A percentile compares a stretch with the other conserved stretches of the same genome.
Conservation (phyloP, 2,113 vertebrate genomes). For the Lophius piscatorius region DNA sequence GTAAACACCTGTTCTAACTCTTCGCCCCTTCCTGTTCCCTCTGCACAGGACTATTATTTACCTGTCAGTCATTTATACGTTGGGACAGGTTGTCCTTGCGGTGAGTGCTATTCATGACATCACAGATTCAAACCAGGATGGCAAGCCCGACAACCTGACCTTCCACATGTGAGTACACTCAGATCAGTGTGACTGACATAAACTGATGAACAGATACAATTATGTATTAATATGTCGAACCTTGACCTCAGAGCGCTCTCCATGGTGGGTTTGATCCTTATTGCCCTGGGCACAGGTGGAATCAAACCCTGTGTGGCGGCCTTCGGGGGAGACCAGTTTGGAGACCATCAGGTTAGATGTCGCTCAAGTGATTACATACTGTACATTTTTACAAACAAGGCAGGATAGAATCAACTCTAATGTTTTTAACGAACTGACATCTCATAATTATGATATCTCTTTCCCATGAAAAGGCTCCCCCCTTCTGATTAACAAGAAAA, state of each 20-base stretch:
- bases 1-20: not conserved
- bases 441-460: too few relatives aligned
- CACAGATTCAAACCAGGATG: conserved; percentile 78
- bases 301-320: conserved; percentile 97
- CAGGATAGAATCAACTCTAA: too few relatives aligned
- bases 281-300: conserved; percentile 93
- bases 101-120: conserved; percentile 89
- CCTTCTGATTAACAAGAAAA: too few relatives aligned
- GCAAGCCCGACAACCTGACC: conserved; percentile 67
- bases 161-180: conserved; percentile 86
- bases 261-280: conserved; percentile 88
- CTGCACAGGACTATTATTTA: conserved; percentile 89
- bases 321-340: conserved; percentile 97
- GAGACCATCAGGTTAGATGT: conserved; percentile 86
- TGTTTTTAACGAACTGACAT: too few relatives aligned
- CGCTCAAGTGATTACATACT: too few relatives aligned
- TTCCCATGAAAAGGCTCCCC: too few relatives aligned
- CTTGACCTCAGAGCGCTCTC: conserved; percentile 81
- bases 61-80: conserved; percentile 88
- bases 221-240: too few relatives aligned
- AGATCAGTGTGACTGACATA: not conserved
- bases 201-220: too few relatives aligned
- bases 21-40: conserved; percentile 2
- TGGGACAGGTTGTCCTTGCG: conserved; percentile 85
- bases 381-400: too few relatives aligned